These are phyloP conservation scores for Tigriopus japonicus DNA, from an alignment of 1,140 invertebrate species.

Conservation along the genomic window DNA sequence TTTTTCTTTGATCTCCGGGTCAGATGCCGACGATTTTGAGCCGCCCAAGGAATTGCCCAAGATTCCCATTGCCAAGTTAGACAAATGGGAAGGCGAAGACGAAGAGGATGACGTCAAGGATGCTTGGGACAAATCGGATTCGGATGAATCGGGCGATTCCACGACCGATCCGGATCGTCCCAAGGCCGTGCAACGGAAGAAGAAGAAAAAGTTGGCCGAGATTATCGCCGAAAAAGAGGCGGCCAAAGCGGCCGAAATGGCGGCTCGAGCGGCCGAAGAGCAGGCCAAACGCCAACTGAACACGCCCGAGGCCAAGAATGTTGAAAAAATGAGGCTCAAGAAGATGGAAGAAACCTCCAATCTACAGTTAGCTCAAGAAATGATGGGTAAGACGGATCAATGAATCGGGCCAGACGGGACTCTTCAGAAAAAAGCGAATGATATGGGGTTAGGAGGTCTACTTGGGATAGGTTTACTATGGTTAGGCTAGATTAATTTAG, in stretches of 20 bases:
- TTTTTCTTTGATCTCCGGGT: too few relatives aligned
- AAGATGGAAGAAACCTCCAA: conserved; percentile 2
- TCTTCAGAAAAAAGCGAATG: too few relatives aligned
- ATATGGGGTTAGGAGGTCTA: too few relatives aligned
- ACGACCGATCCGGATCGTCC: not conserved
- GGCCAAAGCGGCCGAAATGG: not conserved
- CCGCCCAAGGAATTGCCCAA: not conserved
- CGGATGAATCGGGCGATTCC: not conserved
- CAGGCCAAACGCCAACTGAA: not conserved
- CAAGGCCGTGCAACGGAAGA: not conserved
- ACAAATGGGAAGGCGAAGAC: conserved; percentile 10
- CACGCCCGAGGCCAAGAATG: not conserved
- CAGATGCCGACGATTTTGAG: conserved; percentile 12
- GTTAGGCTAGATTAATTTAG: too few relatives aligned
- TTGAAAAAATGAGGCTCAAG: not conserved
- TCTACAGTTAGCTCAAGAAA: conserved; percentile 1
- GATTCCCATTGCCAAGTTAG: not conserved
- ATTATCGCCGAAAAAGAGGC: conserved; percentile 10
- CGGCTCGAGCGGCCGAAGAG: not conserved
- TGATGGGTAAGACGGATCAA: not conserved
- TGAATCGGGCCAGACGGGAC: too few relatives aligned
- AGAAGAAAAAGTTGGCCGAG: conserved; percentile 7
- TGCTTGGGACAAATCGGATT: conserved; percentile 1
- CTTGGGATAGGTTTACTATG: too few relatives aligned
- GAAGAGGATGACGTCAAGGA: conserved; percentile 11